A percentile compares a stretch with the other conserved stretches of the same genome.
Evolutionary conservation across 2,888 invertebrate species (phyloP).

Genomic region (Plagiodera versicolora): DNA sequence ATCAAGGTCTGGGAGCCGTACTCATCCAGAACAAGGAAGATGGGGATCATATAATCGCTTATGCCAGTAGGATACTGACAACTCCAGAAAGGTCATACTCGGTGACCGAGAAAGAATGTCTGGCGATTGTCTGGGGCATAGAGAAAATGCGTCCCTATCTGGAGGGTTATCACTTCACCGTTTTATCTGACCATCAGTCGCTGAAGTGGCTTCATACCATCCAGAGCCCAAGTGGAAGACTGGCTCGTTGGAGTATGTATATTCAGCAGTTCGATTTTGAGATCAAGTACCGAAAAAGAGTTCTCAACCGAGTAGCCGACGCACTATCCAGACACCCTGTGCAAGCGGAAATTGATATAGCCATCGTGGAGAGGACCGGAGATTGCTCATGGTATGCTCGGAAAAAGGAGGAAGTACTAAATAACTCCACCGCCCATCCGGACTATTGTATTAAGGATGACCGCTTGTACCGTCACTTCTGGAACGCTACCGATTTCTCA

Average conservation of each 20-base stretch:
- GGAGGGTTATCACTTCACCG: conserved; percentile 33
- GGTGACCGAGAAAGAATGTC: conserved; percentile 37
- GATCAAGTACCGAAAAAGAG: conserved; percentile 29
- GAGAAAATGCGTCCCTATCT: conserved; percentile 30
- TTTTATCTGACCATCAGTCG: conserved; percentile 36
- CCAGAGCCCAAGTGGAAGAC: conserved; percentile 6
- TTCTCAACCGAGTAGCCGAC: no score
- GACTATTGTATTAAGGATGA: conserved; percentile 9
- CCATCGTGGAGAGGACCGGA: not conserved
- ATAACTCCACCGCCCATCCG: not conserved
- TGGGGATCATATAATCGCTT: conserved; percentile 28
- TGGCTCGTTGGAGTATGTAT: conserved; percentile 19
- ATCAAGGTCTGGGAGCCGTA: conserved; percentile 33
- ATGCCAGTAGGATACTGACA: conserved; percentile 24
- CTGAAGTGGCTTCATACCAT: conserved; percentile 30
- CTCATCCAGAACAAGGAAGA: conserved; percentile 28
- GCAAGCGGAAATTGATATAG: not conserved
- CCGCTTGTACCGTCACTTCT: conserved; percentile 14
- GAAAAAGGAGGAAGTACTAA: not conserved
- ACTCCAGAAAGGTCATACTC: conserved; percentile 27
- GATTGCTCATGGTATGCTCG: conserved; percentile 2
- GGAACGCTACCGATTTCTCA: conserved; percentile 5
- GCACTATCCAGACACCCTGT: no score
- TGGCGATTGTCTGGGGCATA: conserved; percentile 38
- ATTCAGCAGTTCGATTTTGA: conserved; percentile 31